A percentile compares a stretch with the other conserved stretches of the same genome.
phyloP scores from a whole-genome alignment of 2,113 vertebrate genomes.

The Engraulis encrasicolus region DNA sequence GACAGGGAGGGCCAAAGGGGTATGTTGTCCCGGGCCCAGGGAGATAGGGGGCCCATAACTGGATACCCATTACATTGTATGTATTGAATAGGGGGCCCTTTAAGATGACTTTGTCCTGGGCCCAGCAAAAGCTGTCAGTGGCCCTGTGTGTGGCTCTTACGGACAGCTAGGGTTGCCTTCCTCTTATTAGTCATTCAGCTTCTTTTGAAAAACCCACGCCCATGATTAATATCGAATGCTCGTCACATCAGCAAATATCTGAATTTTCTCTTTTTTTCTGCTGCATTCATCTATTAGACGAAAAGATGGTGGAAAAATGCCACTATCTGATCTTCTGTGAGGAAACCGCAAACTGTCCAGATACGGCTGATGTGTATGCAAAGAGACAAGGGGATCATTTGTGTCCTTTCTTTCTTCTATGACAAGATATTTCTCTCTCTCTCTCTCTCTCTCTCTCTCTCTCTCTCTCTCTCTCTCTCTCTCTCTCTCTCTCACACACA shows the following conservation, averaged over 20 bases:
- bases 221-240: not conserved
- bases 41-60: too few relatives aligned
- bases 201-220: not conserved
- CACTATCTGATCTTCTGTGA: not conserved
- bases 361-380: not conserved
- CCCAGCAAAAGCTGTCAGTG: too few relatives aligned
- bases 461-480: too few relatives aligned
- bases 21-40: too few relatives aligned
- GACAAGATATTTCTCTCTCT: too few relatives aligned
- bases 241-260: not conserved
- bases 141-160: not conserved
- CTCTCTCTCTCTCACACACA: too few relatives aligned
- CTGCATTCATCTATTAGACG: not conserved
- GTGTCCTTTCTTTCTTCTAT: too few relatives aligned
- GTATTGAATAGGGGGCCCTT: too few relatives aligned
- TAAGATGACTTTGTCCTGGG: too few relatives aligned
- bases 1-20: too few relatives aligned
- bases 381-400: not conserved
- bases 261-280: not conserved
- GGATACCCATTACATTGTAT: too few relatives aligned
- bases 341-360: not conserved
- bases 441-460: too few relatives aligned
- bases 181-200: not conserved
- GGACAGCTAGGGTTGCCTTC: not conserved
- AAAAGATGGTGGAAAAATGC: not conserved